These are phyloP conservation scores for Pocillopora verrucosa DNA, from an alignment of 64 coral and sea anemone genomes.

Conservation along the genomic window DNA sequence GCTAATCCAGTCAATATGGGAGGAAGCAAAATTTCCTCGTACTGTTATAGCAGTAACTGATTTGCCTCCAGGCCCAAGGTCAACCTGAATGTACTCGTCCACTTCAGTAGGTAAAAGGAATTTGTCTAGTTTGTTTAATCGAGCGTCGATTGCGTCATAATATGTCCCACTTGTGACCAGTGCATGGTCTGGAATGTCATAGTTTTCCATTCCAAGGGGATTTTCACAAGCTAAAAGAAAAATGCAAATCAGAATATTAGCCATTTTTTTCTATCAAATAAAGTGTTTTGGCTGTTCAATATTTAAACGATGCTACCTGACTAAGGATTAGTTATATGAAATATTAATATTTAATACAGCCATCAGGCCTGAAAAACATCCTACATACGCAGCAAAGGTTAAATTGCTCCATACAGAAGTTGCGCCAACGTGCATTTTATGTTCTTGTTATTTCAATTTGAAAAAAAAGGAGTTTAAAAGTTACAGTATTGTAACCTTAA, in stretches of 20 bases:
- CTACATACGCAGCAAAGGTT: too few relatives aligned
- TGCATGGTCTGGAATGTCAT: conserved; percentile 8
- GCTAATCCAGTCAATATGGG: not conserved
- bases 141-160: not conserved
- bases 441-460: too few relatives aligned
- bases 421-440: too few relatives aligned
- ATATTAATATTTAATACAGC: too few relatives aligned
- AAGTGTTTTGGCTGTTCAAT: too few relatives aligned
- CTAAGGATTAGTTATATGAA: too few relatives aligned
- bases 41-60: conserved; percentile 15
- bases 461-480: too few relatives aligned
- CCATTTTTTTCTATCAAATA: too few relatives aligned
- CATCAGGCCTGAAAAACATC: too few relatives aligned
- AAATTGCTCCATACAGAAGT: too few relatives aligned
- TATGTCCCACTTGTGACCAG: not conserved
- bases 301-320: too few relatives aligned
- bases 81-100: conserved; percentile 33
- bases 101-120: not conserved
- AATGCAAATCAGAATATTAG: not conserved
- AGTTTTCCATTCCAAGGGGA: conserved; percentile 59
- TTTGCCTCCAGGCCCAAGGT: conserved; percentile 45
- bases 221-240: conserved; percentile 32
- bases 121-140: not conserved
- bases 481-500: too few relatives aligned
- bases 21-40: not conserved